phyloP scores from a whole-genome alignment of 2,797 vertebrate species.

The Holocentrus rufus region DNA sequence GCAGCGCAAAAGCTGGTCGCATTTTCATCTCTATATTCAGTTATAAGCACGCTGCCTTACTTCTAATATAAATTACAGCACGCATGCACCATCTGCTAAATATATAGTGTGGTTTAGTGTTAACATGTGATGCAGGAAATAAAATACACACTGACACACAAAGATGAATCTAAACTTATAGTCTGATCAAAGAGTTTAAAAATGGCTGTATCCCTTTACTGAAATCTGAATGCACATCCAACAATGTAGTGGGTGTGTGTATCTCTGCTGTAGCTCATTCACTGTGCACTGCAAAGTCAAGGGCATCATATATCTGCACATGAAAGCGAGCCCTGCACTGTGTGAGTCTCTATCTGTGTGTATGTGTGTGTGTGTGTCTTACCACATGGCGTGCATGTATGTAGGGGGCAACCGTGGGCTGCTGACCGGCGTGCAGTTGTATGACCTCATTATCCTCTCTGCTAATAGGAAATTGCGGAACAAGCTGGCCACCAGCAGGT shows the following conservation, averaged over 20 bases:
- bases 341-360: neutral
- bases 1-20: neutral
- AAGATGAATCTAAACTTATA: neutral
- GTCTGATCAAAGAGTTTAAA: conserved; percentile 7
- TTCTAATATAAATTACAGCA: neutral
- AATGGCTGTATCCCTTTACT: conserved; percentile 6
- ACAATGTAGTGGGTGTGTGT: neutral
- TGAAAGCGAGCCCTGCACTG: neutral
- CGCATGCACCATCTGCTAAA: neutral
- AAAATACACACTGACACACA: neutral
- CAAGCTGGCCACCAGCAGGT: conserved; percentile 95
- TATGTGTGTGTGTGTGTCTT: conserved; percentile 67
- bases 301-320: neutral
- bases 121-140: too few relatives aligned
- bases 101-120: too few relatives aligned
- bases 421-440: conserved; percentile 98
- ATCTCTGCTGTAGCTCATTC: conserved; percentile 5
- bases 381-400: conserved; percentile 99
- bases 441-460: conserved; percentile 97
- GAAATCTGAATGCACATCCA: neutral
- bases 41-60: neutral
- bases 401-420: conserved; percentile 95
- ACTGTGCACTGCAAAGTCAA: conserved; percentile 13
- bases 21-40: neutral
- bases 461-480: conserved; percentile 97